Evolutionary conservation across 2,113 vertebrate species (phyloP).

Genomic region (Ictalurus furcatus): DNA sequence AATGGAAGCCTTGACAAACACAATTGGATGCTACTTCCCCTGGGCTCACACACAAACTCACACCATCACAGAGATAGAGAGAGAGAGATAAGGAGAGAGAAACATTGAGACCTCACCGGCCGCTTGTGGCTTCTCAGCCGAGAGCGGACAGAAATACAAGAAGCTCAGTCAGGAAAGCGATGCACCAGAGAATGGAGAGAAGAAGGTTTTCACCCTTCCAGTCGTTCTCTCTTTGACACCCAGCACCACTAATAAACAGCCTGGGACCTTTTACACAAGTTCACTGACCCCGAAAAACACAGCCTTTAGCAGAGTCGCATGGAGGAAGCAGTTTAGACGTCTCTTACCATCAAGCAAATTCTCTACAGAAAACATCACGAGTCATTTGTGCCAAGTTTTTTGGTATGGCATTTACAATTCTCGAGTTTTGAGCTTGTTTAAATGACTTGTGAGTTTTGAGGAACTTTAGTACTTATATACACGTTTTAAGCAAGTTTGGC

Average conservation of each 20-base stretch:
- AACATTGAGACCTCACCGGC: conserved; percentile 29
- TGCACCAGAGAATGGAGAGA: conserved; percentile 21
- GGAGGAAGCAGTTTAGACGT: conserved; percentile 11
- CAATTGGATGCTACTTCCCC: conserved; percentile 86
- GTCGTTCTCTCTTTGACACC: conserved; percentile 42
- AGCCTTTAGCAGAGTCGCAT: conserved; percentile 14
- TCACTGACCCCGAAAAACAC: conserved; percentile 28
- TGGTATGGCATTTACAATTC: not conserved
- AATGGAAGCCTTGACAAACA: conserved; percentile 92
- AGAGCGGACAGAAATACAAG: conserved; percentile 44
- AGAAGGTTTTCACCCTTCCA: conserved; percentile 42
- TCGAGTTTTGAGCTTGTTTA: conserved; percentile 27
- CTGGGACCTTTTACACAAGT: conserved; percentile 57
- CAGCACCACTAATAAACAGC: conserved; percentile 66
- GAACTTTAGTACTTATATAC: not conserved
- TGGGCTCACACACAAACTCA: conserved; percentile 72
- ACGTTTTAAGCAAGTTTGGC: not conserved
- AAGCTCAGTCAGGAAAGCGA: conserved; percentile 54
- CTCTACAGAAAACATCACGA: conserved; percentile 15
- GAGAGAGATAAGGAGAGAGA: no score
- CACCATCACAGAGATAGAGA: conserved; percentile 14
- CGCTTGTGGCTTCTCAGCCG: conserved; percentile 24
- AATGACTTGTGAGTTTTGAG: not conserved
- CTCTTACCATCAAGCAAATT: conserved; percentile 4
- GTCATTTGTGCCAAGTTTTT: not conserved